Evolutionary conservation across 2,888 invertebrate species (phyloP), one percentile per base, ranked within the genome.

Genomic region (Pasiphila rectangulata): DNA sequence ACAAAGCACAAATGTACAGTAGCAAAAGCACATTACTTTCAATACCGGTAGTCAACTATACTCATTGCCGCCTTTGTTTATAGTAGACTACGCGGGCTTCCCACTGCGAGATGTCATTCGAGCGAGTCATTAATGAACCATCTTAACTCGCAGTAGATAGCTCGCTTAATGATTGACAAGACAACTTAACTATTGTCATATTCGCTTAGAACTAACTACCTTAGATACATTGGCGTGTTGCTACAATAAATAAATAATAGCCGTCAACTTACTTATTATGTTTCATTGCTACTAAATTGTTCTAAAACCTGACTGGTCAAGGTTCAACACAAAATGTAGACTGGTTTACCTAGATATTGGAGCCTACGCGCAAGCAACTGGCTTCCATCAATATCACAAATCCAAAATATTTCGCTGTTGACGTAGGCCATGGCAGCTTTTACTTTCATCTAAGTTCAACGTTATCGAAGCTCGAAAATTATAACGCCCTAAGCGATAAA

Each of bases 331-430:
- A 37, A 46, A 53, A 42, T 30, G 32, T 30, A 39, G 50, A 52
- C 59, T 54, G 53, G 55, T 56, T 57, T 54, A 54, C 52, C 54
- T 49, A 59, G 57, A 48, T 56, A 40, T 41, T 27, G 40, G 40
- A 51, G 51, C 40, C 35, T 47, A 51, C 36, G 41, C 43, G 30
- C 43, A 42, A 10, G 16, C 10, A 17, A 17, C 27, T 13, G 13
- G 13, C 12, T 13, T 27, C 32, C 32, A 9, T 16, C 17, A 16
- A 13, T 9, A 10, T 21, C 32, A 19, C 17, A 9, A 32, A 6
- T 2, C 16, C 17, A 3, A n/a, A 30, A n/a, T 6, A 17, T 17
- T 17, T 17, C 30, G 5, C 5, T n/a, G 9, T 19, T 9, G n/a
- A 4, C 32, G 32, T 5, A 2, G 32, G 17, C 10, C 32, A 4